Base-by-base conservation (phyloP, 2,888 invertebrate genomes). In the Empis stercorea region DNA sequence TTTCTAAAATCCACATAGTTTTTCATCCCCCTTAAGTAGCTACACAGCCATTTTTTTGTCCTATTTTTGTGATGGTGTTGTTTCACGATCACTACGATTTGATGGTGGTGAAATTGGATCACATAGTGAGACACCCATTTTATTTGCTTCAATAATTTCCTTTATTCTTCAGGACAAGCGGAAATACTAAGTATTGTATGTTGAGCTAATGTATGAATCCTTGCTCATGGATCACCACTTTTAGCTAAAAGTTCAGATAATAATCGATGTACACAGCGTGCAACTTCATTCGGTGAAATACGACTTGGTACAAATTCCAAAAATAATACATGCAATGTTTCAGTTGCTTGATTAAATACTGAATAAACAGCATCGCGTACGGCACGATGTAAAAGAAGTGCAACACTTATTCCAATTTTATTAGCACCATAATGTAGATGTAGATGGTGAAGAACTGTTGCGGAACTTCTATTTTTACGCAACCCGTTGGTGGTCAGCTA, bases 351-450 rank as follows among this genome's bases (percentile, higher is more conserved):
- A 62, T 81, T 86, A 66, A 89, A 89, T 1, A 91, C 89, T 16
- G 87, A 86, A 66, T 86, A 88, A 14, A 92, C 91, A 61, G 89
- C 91, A 64, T 92, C 92, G 42, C 88, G 74, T 45, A 92, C 73
- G 0, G 87, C 79, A 47, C 89, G 73, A 63, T 89, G 88, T 32
- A 91, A 67, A 17, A 92, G 64, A 51, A 85, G 74, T 45, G 87
- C 81, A 1, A 89, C 81, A 0, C 88, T 91, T 17, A 49, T 46
- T 39, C 47, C 51, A 46, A 56, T 61, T 41, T 39, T 45, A 4
- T 57, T 52, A 1, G 83, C 78, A 1, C 74, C 74, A 9, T 51
- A 49, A 10, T 49, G n/a, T n/a, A n/a, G n/a, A n/a, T n/a, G n/a
- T n/a, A n/a, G n/a, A n/a, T n/a, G n/a, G n/a, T n/a, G n/a, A n/a